Evolutionary conservation across 2,888 invertebrate species (phyloP).

Genomic region (Drosophila helvetica): DNA sequence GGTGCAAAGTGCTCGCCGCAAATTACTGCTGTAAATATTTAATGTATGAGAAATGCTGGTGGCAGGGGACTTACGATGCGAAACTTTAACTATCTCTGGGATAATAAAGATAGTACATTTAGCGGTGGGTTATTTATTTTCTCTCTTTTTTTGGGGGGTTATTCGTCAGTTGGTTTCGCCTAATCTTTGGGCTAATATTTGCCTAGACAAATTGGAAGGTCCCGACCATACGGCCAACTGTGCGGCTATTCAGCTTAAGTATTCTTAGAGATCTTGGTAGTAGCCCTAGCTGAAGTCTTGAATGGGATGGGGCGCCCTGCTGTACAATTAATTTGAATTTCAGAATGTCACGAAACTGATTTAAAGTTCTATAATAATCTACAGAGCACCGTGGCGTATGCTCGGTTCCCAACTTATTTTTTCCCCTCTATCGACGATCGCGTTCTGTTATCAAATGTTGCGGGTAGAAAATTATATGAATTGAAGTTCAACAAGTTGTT

Average conservation of each 20-base stretch:
- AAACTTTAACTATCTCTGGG: constrained; percentile 16
- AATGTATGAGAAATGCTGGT: constrained; percentile 17
- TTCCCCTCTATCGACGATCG: neutral
- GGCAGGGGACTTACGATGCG: neutral
- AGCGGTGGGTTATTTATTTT: constrained; percentile 2
- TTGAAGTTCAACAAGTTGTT: constrained; percentile 30
- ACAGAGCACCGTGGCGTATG: no score
- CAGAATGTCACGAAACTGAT: constrained; percentile 2
- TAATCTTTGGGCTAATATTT: constrained; percentile 33
- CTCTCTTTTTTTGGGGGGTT: neutral
- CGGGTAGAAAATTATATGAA: constrained; percentile 8
- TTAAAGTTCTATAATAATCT: neutral
- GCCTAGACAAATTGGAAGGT: constrained; percentile 3
- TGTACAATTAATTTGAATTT: constrained; percentile 4
- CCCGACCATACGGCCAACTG: neutral
- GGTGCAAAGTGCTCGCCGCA: constrained; percentile 17
- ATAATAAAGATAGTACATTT: constrained; percentile 5
- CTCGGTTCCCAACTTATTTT: constrained; percentile 1
- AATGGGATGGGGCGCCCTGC: no score
- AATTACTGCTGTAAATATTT: constrained; percentile 35
- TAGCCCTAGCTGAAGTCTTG: neutral
- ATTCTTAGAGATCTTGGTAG: neutral
- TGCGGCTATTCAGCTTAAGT: neutral
- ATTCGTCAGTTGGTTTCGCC: neutral
- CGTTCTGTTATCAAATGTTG: constrained; percentile 13